Evolutionary conservation across 2,797 vertebrate genomes (phyloP).

Genomic region (Hemibagrus guttatus): DNA sequence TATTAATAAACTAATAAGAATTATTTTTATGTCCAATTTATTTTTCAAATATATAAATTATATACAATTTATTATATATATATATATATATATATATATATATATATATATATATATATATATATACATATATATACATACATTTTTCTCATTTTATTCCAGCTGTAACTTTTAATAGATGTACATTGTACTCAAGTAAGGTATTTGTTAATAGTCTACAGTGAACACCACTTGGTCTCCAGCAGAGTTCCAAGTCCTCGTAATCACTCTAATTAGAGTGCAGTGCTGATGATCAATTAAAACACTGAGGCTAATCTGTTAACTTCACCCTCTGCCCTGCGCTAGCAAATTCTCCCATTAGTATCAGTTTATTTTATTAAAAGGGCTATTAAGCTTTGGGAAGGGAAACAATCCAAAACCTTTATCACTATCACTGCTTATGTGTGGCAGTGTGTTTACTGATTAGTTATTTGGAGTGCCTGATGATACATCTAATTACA

Average conservation of each 20-base stretch:
- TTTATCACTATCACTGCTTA: conserved; percentile 7
- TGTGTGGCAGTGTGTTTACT: conserved; percentile 41
- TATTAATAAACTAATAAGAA: too few relatives aligned
- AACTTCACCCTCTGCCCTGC: conserved; percentile 43
- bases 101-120: neutral
- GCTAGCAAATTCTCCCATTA: conserved; percentile 48
- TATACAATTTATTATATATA: neutral
- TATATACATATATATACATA: too few relatives aligned
- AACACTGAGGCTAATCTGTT: conserved; percentile 54
- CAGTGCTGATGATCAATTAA: conserved; percentile 69
- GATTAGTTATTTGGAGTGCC: conserved; percentile 50
- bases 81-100: neutral
- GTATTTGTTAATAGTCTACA: neutral
- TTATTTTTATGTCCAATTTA: too few relatives aligned
- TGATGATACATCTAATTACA: conserved; percentile 56
- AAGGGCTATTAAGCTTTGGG: conserved; percentile 45
- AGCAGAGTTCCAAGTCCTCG: conserved; percentile 65
- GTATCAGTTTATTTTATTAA: conserved; percentile 53
- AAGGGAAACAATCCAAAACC: conserved; percentile 45
- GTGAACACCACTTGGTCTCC: conserved; percentile 55
- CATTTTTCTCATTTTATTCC: neutral
- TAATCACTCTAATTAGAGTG: conserved; percentile 77
- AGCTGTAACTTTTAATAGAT: neutral
- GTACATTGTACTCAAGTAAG: neutral
- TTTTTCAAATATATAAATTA: too few relatives aligned